These are phyloP conservation scores for Ovis aries DNA, from an alignment of 2,113 vertebrate genomes.

Conservation along the genomic window ARS-UI_Ramb_v3.0 NC_056065.1:43381001-43381500, in stretches of 20 bases:
- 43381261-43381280: background rate
- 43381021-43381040: background rate
- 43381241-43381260: background rate
- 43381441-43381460: background rate
- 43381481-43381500: background rate
- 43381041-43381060: background rate
- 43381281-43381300: background rate
- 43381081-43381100: background rate
- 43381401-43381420: background rate
- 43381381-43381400: background rate
- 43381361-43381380: background rate
- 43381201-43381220: background rate
- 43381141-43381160: slow-evolving; percentile 19
- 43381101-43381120: background rate
- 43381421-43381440: background rate
- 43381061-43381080: background rate
- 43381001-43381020: background rate
- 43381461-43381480: background rate
- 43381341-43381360: background rate
- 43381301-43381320: background rate
- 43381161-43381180: slow-evolving; percentile 37
- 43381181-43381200: background rate
- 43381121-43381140: background rate
- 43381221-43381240: no score
- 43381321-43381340: background rate